phyloP scores from a whole-genome alignment of 2,113 vertebrate species.

The Phocoena phocoena region DNA sequence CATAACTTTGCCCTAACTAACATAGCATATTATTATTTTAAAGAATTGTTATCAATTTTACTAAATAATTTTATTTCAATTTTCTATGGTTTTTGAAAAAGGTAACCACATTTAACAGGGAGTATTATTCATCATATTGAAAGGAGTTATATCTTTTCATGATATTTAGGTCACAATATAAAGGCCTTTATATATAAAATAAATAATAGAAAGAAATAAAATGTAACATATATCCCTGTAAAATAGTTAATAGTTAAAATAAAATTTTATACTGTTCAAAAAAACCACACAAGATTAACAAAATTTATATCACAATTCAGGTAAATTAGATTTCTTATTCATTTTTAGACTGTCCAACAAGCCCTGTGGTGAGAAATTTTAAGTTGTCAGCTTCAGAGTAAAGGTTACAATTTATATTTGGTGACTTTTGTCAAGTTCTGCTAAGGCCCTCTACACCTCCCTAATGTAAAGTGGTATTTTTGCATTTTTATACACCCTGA shows the following conservation, averaged over 20 bases:
- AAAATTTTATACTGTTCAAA: background rate
- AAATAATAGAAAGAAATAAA: background rate
- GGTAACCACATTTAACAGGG: background rate
- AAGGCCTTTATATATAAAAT: background rate
- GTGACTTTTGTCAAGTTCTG: slow-evolving; percentile 58
- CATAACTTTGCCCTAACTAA: background rate
- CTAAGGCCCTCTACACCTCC: slow-evolving; percentile 57
- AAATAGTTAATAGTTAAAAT: background rate
- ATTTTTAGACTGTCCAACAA: background rate
- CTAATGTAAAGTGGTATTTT: slow-evolving; percentile 65
- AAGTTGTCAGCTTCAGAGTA: slow-evolving; percentile 62
- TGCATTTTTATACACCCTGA: slow-evolving; percentile 45
- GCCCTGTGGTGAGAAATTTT: background rate
- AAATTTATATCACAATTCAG: background rate
- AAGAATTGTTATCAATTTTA: background rate
- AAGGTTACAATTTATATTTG: slow-evolving; percentile 42
- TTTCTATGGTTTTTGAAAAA: background rate
- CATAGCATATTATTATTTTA: background rate
- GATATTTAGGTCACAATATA: background rate
- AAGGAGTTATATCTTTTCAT: background rate
- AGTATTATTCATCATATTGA: background rate
- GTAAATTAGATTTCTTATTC: background rate
- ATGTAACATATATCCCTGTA: background rate
- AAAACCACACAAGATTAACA: background rate
- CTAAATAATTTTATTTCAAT: slow-evolving; percentile 9